Evolutionary conservation across 2,888 invertebrate genomes (phyloP).

Genomic region (Creontiades dilutus): DNA sequence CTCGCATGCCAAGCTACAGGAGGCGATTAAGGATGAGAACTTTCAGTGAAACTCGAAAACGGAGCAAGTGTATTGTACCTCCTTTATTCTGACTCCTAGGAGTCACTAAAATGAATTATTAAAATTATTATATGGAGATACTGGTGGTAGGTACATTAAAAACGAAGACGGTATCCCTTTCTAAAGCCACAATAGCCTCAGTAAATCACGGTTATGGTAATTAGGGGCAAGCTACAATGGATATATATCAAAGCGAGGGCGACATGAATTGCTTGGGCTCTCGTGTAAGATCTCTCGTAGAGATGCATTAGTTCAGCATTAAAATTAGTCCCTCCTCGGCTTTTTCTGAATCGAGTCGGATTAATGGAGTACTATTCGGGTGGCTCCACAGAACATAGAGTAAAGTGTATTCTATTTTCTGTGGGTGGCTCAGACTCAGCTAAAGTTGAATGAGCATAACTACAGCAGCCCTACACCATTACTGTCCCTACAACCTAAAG

Average conservation of each 20-base stretch:
- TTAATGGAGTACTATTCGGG: background rate
- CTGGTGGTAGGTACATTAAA: constrained; percentile 17
- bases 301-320: constrained; percentile 11
- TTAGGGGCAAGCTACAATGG: constrained; percentile 54
- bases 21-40: too few relatives aligned
- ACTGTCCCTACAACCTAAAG: too few relatives aligned
- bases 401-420: too few relatives aligned
- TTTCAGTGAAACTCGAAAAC: too few relatives aligned
- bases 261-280: constrained; percentile 23
- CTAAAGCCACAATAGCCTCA: constrained; percentile 10
- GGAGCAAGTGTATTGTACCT: background rate
- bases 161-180: constrained; percentile 31
- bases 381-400: too few relatives aligned
- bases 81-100: background rate
- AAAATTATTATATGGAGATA: constrained; percentile 35
- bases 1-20: too few relatives aligned
- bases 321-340: constrained; percentile 12
- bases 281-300: constrained; percentile 15
- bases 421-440: too few relatives aligned
- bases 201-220: constrained; percentile 62
- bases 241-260: constrained; percentile 45
- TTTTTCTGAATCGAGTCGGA: constrained; percentile 5
- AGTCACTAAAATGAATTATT: constrained; percentile 21
- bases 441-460: too few relatives aligned
- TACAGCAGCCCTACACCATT: too few relatives aligned